phyloP scores from a whole-genome alignment of 2,113 vertebrate genomes.

The Meriones unguiculatus region DNA sequence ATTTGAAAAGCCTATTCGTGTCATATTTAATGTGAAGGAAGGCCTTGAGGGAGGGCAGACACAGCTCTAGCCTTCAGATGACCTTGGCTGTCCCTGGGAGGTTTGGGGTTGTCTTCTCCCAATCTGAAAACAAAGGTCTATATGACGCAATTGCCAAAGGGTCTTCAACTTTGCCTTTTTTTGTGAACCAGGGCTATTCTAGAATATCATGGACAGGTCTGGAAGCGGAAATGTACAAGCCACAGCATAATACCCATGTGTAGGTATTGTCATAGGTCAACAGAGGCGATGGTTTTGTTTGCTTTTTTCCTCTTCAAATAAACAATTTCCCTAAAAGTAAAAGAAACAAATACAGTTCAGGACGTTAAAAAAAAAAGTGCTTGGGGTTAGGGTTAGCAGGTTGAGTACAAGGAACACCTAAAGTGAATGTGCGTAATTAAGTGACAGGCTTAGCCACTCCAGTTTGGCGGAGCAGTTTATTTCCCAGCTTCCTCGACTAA shows the following conservation, averaged over 20 bases:
- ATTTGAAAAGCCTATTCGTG: background rate
- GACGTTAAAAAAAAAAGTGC: background rate
- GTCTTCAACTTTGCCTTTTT: background rate
- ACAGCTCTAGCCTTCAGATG: background rate
- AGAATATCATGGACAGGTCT: background rate
- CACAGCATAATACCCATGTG: background rate
- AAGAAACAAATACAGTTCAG: slow-evolving; percentile 34
- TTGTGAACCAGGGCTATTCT: background rate
- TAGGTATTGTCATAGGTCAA: background rate
- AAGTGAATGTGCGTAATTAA: background rate
- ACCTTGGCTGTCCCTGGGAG: background rate
- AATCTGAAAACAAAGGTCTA: background rate
- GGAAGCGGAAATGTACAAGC: background rate
- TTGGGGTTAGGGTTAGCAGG: background rate
- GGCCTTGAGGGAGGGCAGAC: background rate
- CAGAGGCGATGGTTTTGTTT: background rate
- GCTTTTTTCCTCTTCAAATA: background rate
- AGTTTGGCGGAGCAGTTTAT: background rate
- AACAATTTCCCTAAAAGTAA: slow-evolving; percentile 17
- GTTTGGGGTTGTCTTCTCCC: background rate
- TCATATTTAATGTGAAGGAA: background rate
- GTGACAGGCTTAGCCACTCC: background rate
- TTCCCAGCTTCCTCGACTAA: slow-evolving; percentile 51
- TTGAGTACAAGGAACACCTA: background rate
- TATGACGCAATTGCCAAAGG: background rate